Evolutionary conservation across 2,888 invertebrate species (phyloP), one percentile per base, ranked within the genome.

Genomic region (Sclerodermus sp.): DNA sequence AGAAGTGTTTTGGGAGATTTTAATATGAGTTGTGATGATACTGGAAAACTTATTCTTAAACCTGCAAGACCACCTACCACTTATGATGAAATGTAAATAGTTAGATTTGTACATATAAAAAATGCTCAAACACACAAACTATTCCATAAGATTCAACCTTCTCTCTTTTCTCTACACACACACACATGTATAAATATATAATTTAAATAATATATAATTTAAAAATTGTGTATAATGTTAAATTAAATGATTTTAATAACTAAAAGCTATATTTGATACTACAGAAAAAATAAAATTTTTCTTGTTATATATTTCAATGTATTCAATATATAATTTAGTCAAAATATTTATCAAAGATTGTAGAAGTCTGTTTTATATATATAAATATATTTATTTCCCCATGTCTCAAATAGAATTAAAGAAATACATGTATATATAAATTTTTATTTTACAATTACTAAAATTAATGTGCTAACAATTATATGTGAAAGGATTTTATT

Each of bases 21-120:
- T 79, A 97, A 97, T 79, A 96, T 97, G 96, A 95, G 95, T 17
- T 97, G 97, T 79, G 96, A 96, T 74, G 96, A 97, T 75, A 94
- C 94, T 29, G 96, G 96, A 50, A 96, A 96, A 80, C 83, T 97
- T 42, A 96, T 97, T 68, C 81, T 97, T 31, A 94, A 94, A 77
- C 96, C 96, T 1, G 74, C 76, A 17, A 67, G 76, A 64, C 74
- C 74, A 30, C 62, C 71, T 9, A 76, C 77, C 67, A 71, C 72
- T 10, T 76, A 76, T 42, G 77, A 77, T 23, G 23, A 23, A 5
- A 23, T 23, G 23, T 23, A 23, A 23, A 23, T 23, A 23, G 23
- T 23, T 23, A 51, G 74, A 71, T 51, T 77, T 67, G 64, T n/a
- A n/a, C n/a, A n/a, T n/a, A 54, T 49, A 50, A 31, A 8, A 18